Conservation (phyloP, 1,140 invertebrate species). For the Calosoma granatense region DNA sequence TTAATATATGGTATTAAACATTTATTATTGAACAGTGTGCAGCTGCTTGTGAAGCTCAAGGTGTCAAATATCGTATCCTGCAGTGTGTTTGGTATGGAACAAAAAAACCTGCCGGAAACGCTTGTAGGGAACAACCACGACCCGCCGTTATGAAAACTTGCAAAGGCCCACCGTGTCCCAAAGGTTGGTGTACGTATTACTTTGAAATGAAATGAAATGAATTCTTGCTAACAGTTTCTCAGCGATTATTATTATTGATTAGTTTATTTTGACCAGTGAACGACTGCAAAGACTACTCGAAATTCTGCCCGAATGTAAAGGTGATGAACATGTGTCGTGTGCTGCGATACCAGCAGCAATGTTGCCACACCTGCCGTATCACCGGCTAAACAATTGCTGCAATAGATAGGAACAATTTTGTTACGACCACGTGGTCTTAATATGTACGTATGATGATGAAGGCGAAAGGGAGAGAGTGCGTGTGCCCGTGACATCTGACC, state of each 20-base stretch:
- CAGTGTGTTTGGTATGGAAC: constrained; percentile 83
- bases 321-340: constrained; percentile 74
- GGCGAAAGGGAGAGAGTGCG: not conserved
- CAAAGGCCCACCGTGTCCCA: constrained; percentile 52
- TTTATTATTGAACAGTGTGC: constrained; percentile 51
- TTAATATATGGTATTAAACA: constrained; percentile 7
- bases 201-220: constrained; percentile 12
- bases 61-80: constrained; percentile 71
- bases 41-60: constrained; percentile 58
- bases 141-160: constrained; percentile 69
- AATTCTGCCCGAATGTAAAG: constrained; percentile 68
- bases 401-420: not conserved
- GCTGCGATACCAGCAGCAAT: constrained; percentile 69
- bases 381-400: not conserved
- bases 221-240: constrained; percentile 20
- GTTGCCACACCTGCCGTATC: constrained; percentile 62
- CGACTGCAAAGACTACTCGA: constrained; percentile 67
- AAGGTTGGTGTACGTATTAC: constrained; percentile 24
- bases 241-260: constrained; percentile 10
- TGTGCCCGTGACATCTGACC: not conserved
- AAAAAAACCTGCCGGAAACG: constrained; percentile 68
- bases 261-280: constrained; percentile 36
- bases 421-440: not conserved
- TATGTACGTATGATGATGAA: not conserved
- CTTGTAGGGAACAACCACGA: constrained; percentile 60